phyloP scores from a whole-genome alignment of 2,888 invertebrate genomes.

The Mesorhabditis belari region DNA sequence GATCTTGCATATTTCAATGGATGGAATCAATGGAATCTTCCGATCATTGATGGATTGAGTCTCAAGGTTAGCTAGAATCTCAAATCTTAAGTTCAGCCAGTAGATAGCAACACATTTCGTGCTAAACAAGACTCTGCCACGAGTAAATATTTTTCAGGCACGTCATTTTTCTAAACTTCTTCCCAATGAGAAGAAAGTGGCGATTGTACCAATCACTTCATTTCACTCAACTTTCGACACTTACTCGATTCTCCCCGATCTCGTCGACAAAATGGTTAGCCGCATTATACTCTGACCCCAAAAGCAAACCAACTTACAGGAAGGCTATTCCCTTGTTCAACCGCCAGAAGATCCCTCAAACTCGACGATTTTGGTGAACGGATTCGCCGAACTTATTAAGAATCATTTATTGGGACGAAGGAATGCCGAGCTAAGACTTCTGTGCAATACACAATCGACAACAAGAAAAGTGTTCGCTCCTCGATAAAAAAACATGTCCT shows the following conservation, averaged over 20 bases:
- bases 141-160: neutral
- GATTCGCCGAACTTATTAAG: slow-evolving; percentile 34
- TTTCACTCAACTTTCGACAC: slow-evolving; percentile 37
- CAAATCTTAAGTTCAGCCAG: too few species aligned
- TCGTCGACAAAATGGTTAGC: slow-evolving; percentile 18
- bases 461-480: too few species aligned
- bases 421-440: slow-evolving; percentile 16
- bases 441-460: too few species aligned
- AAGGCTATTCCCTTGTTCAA: neutral
- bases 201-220: slow-evolving; percentile 34
- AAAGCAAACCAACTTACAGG: neutral
- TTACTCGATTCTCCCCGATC: slow-evolving; percentile 25
- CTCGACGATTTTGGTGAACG: slow-evolving; percentile 13
- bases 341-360: slow-evolving; percentile 3
- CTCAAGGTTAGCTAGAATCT: too few species aligned
- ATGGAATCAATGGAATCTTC: slow-evolving; percentile 23
- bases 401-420: slow-evolving; percentile 29
- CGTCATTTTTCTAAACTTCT: neutral
- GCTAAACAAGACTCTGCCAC: neutral
- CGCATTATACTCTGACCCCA: neutral
- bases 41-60: neutral
- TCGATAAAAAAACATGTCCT: too few species aligned
- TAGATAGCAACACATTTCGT: too few species aligned
- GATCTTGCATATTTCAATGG: slow-evolving; percentile 29
- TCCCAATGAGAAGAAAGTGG: slow-evolving; percentile 7